Evolutionary conservation across 2,113 vertebrate genomes (phyloP), one percentile per base, ranked within the genome.

Genomic region (Proterorhinus semilunaris): DNA sequence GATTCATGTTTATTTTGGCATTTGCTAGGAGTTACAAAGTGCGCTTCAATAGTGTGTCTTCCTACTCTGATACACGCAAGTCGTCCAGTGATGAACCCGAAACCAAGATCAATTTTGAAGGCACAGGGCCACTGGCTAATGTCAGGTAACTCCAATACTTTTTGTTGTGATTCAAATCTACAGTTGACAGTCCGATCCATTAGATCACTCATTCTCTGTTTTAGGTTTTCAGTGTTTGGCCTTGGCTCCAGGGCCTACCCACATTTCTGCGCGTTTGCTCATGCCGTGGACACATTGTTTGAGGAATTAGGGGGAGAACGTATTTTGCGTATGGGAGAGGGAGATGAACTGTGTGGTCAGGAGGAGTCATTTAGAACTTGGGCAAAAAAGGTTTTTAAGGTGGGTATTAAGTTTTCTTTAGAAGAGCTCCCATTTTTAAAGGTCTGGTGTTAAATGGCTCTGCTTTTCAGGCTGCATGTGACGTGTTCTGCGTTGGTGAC

Each of bases 341-440:
- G 98, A 10, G 98, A 99, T 1, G 98, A 99, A 91, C 94, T 99
- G 76, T 99, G 98, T 1, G 97, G 97, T 69, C 98, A 99, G 80
- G 96, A 99, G 87, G 97, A 98, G 80, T 95, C 97, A 49, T 99
- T 99, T 92, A 93, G 97, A 88, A 98, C 96, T 62, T 99, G 97
- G 97, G 97, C 98, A 87, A 99, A 96, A 86, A 99, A 96, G 83
- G 98, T 99, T 83, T 98, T 99, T 85, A 98, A 99, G 98, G 98
- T 99, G 90, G 62, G 80, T 69, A 62, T 17, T 43, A n/a, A 10
- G 10, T 62, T 10, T 16, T 10, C 3, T 8, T 12, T 4, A 8
- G 48, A 44, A 74, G 10, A 57, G 9, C 21, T 11, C 10, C 17
- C 9, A 55, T 55, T 55, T 55, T 10, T 27, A 10, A 57, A 36